phyloP scores from a whole-genome alignment of 2,888 invertebrate genomes.

The Torymus aiolomorphi region DNA sequence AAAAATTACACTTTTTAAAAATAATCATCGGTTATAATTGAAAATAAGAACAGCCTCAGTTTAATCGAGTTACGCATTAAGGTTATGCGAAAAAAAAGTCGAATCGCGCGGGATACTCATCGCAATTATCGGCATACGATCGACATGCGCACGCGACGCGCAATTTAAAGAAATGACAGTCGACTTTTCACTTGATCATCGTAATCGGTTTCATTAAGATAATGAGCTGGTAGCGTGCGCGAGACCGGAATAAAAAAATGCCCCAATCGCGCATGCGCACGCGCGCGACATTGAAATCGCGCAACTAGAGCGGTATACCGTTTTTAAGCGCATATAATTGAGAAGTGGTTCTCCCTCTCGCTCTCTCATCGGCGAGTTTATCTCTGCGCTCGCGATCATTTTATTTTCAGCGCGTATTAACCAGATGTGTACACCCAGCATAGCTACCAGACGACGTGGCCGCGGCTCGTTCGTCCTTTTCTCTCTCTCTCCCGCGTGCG shows the following conservation, averaged over 20 bases:
- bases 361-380: slow-evolving; percentile 9
- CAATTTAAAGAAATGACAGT: slow-evolving; percentile 3
- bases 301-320: slow-evolving; percentile 25
- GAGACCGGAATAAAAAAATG: slow-evolving; percentile 1
- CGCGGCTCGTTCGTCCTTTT: not conserved
- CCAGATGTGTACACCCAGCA: too few species aligned
- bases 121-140: not conserved
- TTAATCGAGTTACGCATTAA: not conserved
- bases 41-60: too few species aligned
- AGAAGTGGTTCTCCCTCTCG: slow-evolving; percentile 1
- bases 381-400: slow-evolving; percentile 5
- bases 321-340: slow-evolving; percentile 16
- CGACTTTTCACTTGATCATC: slow-evolving; percentile 35
- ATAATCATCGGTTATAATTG: too few species aligned
- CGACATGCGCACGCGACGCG: not conserved
- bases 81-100: not conserved
- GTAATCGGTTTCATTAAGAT: slow-evolving; percentile 37
- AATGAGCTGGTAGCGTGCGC: not conserved
- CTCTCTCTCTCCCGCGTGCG: not conserved
- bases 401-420: too few species aligned
- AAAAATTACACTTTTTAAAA: too few species aligned
- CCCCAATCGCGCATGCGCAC: not conserved
- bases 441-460: too few species aligned
- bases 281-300: slow-evolving; percentile 41
- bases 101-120: not conserved